Evolutionary conservation across 2,888 invertebrate genomes (phyloP).

Genomic region (Sesamia inferens): DNA sequence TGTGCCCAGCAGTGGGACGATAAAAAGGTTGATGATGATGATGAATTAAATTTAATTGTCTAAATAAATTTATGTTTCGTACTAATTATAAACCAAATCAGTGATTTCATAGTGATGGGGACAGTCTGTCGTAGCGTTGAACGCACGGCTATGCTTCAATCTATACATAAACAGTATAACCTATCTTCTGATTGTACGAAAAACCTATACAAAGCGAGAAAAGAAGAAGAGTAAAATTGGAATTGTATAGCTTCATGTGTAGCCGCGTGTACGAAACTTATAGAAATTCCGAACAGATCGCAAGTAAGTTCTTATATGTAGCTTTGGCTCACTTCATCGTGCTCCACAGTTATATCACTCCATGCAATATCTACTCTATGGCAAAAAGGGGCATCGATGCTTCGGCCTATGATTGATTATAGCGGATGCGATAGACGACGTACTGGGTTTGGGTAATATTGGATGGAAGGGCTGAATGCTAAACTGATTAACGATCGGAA

Average conservation of each 20-base stretch:
- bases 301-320: background rate
- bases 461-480: slow-evolving; percentile 28
- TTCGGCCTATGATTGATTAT: slow-evolving; percentile 57
- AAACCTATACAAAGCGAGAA: no score
- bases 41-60: no score
- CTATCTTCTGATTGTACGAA: no score
- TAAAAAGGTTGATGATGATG: no score
- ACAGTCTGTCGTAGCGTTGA: background rate
- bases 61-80: background rate
- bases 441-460: slow-evolving; percentile 41
- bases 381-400: slow-evolving; percentile 9
- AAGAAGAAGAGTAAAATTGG: no score
- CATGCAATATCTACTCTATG: slow-evolving; percentile 31
- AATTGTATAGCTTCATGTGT: no score
- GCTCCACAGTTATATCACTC: background rate
- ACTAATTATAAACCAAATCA: background rate
- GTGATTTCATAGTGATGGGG: background rate
- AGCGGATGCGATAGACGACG: slow-evolving; percentile 49
- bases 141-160: no score
- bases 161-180: no score
- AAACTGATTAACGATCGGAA: slow-evolving; percentile 40
- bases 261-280: background rate
- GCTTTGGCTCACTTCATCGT: no score
- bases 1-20: no score
- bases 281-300: background rate